A percentile compares a stretch with the other conserved stretches of the same genome.
phyloP scores from a whole-genome alignment of 1,140 invertebrate species.

The Neodiprion virginianus region DNA sequence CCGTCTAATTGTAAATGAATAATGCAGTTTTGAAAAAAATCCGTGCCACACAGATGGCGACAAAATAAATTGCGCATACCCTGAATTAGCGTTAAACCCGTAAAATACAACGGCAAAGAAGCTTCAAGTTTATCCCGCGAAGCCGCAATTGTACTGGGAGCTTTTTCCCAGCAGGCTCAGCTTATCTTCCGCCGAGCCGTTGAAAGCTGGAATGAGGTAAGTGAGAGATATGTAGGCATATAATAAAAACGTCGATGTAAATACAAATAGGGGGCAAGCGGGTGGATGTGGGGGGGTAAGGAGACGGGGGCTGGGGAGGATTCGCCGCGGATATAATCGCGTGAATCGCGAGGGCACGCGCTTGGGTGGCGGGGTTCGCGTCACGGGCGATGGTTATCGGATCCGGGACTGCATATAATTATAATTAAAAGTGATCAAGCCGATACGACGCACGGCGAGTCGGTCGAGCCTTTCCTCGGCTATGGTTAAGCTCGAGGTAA shows the following conservation, averaged over 20 bases:
- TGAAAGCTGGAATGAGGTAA: constrained; percentile 16
- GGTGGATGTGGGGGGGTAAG: constrained; percentile 30
- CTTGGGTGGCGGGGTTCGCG: constrained; percentile 50
- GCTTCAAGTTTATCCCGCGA: constrained; percentile 14
- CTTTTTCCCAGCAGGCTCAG: too few relatives aligned
- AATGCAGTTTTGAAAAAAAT: background rate
- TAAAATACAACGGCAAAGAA: constrained; percentile 29
- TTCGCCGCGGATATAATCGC: constrained; percentile 37
- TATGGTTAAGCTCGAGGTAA: constrained; percentile 47
- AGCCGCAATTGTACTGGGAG: too few relatives aligned
- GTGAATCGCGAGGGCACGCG: constrained; percentile 59
- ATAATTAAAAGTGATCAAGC: constrained; percentile 61
- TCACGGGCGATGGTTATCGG: constrained; percentile 51
- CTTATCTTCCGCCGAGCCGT: constrained; percentile 17
- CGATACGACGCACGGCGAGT: constrained; percentile 42
- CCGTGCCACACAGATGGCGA: constrained; percentile 26
- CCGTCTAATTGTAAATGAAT: too few relatives aligned
- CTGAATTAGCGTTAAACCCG: constrained; percentile 19
- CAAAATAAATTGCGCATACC: constrained; percentile 26
- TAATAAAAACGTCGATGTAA: constrained; percentile 22
- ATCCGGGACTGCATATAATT: constrained; percentile 57
- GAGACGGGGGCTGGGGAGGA: constrained; percentile 1
- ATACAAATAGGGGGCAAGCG: constrained; percentile 6
- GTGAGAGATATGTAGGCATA: constrained; percentile 10
- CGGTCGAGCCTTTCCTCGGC: constrained; percentile 37